Evolutionary conservation across 2,113 vertebrate genomes (phyloP), one percentile per base, ranked within the genome.

Genomic region (Sisor rabdophorus): DNA sequence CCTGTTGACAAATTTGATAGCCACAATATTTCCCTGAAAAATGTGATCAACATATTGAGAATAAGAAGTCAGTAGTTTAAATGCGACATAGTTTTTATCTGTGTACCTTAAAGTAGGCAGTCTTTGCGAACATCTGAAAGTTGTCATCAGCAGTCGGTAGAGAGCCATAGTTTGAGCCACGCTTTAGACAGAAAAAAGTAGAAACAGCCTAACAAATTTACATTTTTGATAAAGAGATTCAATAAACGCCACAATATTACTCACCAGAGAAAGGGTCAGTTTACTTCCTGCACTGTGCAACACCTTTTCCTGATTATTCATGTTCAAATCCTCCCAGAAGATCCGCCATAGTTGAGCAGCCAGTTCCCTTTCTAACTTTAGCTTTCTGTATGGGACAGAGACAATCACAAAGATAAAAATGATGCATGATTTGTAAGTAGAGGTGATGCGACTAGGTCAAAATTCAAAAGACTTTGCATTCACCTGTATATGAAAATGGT

Each of bases 401-500:
- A 53, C 10, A 59, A 22, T 32, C 22, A 11, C 9, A 17, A 1
- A 60, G 20, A 24, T 17, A 58, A 16, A 54, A 12, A 52, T 7
- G 2, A 44, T 15, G 36, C 20, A 36, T 36, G 9, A 40, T 16
- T 26, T 32, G 55, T 13, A 63, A 58, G 19, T 55, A 19, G 17
- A 64, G 5, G 5, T 56, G 32, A 56, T 22, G n/a, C 47, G 19
- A 55, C 50, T 44, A 64, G 36, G 8, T 24, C 1, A 67, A 40
- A 65, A 40, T 40, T 2, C 26, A 30, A 54, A 20, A 12, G 52
- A 67, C 13, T n/a, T 11, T 24, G 44, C 22, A 68, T 86, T 87
- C 76, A 95, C 96, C 95, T 94, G 89, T 95, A 95, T 87, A 95
- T 91, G 79, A 98, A 95, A 83, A 96, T 86, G 10, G 93, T 93